Conservation (phyloP, 1,140 invertebrate genomes). For the Drosophila watanabei region DNA sequence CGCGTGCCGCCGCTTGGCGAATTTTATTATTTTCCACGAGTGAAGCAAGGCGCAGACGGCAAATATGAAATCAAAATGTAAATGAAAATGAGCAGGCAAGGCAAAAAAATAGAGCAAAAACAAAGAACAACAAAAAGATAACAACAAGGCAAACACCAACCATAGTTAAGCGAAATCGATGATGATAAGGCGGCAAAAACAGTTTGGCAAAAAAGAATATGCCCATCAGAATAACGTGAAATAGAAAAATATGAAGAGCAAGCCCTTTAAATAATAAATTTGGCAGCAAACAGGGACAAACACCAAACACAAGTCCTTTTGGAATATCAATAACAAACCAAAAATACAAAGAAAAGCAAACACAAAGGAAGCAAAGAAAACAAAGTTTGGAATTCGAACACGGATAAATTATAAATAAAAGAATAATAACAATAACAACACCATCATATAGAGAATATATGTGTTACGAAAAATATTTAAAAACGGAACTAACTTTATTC, state of each 20-base stretch:
- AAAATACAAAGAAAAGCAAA: not conserved
- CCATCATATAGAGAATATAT: not conserved
- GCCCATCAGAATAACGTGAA: not conserved
- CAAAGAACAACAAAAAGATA: conserved; percentile 25
- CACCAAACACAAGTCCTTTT: not conserved
- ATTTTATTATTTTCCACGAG: conserved; percentile 56
- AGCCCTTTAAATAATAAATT: not conserved
- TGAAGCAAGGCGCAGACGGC: conserved; percentile 51
- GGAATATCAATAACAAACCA: conserved; percentile 11
- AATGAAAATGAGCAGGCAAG: conserved; percentile 69
- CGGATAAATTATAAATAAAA: too few species aligned
- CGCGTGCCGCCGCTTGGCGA: conserved; percentile 56
- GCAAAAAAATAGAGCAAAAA: conserved; percentile 16
- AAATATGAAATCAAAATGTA: conserved; percentile 74
- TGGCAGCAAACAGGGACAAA: conserved; percentile 1
- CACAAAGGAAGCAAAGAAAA: conserved; percentile 32
- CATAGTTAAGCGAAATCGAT: conserved; percentile 46
- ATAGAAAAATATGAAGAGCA: not conserved
- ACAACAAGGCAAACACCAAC: conserved; percentile 23
- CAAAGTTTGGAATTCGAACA: conserved; percentile 1
- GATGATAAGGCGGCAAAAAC: conserved; percentile 45
- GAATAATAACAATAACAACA: conserved; percentile 38
- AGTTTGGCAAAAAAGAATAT: conserved; percentile 26
- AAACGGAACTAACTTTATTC: conserved; percentile 23
- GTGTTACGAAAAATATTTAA: not conserved